Evolutionary conservation across 2,113 vertebrate genomes (phyloP).

Genomic region (Kryptolebias marmoratus): DNA sequence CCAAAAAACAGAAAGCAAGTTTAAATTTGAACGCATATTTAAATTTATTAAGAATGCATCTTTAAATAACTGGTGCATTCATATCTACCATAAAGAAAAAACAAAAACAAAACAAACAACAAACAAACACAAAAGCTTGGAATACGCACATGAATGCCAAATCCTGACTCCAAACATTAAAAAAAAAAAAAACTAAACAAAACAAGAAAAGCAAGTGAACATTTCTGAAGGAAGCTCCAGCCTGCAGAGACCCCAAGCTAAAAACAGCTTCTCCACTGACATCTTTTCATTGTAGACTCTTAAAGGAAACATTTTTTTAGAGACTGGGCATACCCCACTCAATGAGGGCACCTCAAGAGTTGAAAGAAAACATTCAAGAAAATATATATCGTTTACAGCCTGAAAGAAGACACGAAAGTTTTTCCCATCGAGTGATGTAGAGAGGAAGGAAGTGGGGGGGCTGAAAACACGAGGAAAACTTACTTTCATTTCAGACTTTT

Average conservation of each 20-base stretch:
- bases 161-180: constrained; percentile 51
- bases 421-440: background rate
- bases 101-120: constrained; percentile 7
- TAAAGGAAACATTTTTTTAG: constrained; percentile 7
- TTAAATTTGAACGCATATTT: constrained; percentile 34
- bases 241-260: constrained; percentile 75
- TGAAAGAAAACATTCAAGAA: constrained; percentile 41
- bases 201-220: constrained; percentile 55
- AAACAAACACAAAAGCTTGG: constrained; percentile 18
- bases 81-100: constrained; percentile 57
- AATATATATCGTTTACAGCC: constrained; percentile 14
- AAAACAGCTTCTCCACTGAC: constrained; percentile 51
- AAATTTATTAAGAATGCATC: constrained; percentile 74
- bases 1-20: background rate
- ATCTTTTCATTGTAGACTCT: constrained; percentile 33
- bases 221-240: constrained; percentile 75
- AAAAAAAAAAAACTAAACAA: constrained; percentile 36
- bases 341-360: constrained; percentile 60
- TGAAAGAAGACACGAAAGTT: constrained; percentile 4
- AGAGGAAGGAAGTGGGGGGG: too few relatives aligned
- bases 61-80: constrained; percentile 54
- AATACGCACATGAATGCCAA: constrained; percentile 55
- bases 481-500: constrained; percentile 51
- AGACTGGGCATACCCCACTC: constrained; percentile 57
- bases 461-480: background rate